Percentiles rank a stretch among this genome's conserved stretches.
Conservation (phyloP, 1,140 invertebrate species). For the Cotesia chilonis region DNA sequence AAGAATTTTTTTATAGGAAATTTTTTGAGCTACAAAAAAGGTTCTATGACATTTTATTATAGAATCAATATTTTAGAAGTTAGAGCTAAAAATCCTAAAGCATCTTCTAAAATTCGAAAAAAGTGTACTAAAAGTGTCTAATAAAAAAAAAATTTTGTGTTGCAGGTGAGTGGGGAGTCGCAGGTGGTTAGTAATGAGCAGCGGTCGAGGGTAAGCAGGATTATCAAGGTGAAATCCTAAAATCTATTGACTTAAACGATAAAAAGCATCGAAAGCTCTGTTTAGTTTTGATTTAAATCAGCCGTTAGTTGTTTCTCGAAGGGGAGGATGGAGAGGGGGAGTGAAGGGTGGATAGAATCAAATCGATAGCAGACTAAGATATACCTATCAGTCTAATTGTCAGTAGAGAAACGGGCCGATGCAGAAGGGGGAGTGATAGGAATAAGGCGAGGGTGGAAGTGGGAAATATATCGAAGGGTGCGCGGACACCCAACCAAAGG, state of each 20-base stretch:
- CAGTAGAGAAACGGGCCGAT: slow-evolving; percentile 60
- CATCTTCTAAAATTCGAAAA: no score
- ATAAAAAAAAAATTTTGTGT: slow-evolving; percentile 39
- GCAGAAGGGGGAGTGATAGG: slow-evolving; percentile 49
- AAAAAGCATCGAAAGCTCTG: not conserved
- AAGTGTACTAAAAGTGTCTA: not conserved
- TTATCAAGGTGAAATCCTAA: slow-evolving; percentile 43
- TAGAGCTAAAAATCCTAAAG: no score
- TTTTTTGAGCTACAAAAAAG: not conserved
- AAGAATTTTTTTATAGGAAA: not conserved
- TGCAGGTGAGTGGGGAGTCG: slow-evolving; percentile 46
- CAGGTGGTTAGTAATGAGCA: not conserved
- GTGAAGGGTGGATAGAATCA: slow-evolving; percentile 59
- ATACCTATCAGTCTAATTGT: slow-evolving; percentile 68
- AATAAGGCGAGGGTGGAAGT: slow-evolving; percentile 46
- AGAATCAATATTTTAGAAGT: not conserved
- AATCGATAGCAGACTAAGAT: slow-evolving; percentile 67
- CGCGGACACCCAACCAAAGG: slow-evolving; percentile 15
- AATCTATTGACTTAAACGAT: slow-evolving; percentile 38
- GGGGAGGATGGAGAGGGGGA: slow-evolving; percentile 13
- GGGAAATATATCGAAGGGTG: slow-evolving; percentile 12
- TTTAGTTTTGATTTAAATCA: not conserved
- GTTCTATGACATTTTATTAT: not conserved
- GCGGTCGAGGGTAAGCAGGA: no score
- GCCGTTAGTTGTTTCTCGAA: not conserved